These are phyloP conservation scores for Daptonema setosum DNA, from an alignment of 2,888 invertebrate species.

Conservation along the genomic window DNA sequence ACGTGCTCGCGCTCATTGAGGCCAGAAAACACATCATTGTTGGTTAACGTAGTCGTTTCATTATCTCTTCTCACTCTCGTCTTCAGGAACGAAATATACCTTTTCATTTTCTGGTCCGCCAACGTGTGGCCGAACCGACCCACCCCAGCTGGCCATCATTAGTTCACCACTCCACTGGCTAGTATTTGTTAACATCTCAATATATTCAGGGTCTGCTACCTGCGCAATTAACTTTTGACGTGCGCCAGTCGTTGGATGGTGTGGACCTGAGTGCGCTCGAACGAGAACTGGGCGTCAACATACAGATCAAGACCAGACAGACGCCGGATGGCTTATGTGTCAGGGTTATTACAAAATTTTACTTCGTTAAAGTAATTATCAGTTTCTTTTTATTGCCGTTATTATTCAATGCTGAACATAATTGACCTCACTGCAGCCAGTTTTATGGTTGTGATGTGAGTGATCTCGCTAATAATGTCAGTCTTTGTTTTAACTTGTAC, in stretches of 20 bases:
- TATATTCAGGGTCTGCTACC: not conserved
- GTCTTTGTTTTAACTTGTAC: no score
- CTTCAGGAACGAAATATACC: no score
- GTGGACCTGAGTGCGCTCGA: not conserved
- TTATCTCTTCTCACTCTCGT: not conserved
- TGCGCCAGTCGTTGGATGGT: not conserved
- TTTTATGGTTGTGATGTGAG: no score
- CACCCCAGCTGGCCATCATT: no score
- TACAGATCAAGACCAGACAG: not conserved
- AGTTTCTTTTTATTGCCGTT: no score
- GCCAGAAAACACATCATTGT: not conserved
- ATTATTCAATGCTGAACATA: no score
- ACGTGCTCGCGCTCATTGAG: not conserved
- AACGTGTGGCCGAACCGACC: not conserved
- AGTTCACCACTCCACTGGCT: no score
- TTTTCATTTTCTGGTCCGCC: not conserved
- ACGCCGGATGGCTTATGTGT: not conserved
- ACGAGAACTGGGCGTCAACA: not conserved
- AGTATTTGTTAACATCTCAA: no score
- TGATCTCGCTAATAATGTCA: no score
- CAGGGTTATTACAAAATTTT: not conserved
- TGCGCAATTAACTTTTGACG: not conserved
- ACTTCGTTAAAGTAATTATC: no score
- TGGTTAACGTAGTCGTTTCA: not conserved
- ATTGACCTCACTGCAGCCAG: no score